Conservation (phyloP, 2,113 vertebrate species). For the Peromyscus polionotus region DNA sequence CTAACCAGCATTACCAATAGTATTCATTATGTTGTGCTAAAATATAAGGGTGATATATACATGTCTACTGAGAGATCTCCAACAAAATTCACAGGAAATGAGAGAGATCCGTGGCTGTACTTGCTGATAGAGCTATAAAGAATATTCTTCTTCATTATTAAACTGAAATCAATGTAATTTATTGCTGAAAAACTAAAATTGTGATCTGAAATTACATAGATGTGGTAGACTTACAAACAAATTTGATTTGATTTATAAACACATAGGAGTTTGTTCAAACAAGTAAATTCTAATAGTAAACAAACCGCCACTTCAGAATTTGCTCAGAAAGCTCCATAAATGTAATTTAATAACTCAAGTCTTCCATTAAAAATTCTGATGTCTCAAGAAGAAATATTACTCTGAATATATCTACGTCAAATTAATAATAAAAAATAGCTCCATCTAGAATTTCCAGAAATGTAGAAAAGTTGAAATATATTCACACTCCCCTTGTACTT, state of each 20-base stretch:
- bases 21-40: conserved; percentile 49
- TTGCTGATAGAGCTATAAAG: accelerated
- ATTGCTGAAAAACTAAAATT: conserved; percentile 45
- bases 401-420: conserved; percentile 57
- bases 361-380: conserved; percentile 14
- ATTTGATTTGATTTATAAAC: conserved; percentile 32
- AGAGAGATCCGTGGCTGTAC: background rate
- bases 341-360: conserved; percentile 37
- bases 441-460: conserved; percentile 41
- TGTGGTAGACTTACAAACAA: background rate
- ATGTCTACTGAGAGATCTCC: conserved; percentile 13
- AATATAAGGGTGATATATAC: conserved; percentile 16
- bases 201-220: background rate
- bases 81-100: background rate
- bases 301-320: conserved; percentile 15
- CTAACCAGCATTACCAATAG: conserved; percentile 51
- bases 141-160: background rate
- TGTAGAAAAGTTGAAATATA: conserved; percentile 48
- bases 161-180: conserved; percentile 31
- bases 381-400: conserved; percentile 1
- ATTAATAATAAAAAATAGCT: conserved; percentile 44
- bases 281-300: conserved; percentile 54
- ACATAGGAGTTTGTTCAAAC: conserved; percentile 16
- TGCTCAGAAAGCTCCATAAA: conserved; percentile 24
- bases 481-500: conserved; percentile 18